phyloP scores from a whole-genome alignment of 2,888 invertebrate genomes.

The Machimus rusticus region DNA sequence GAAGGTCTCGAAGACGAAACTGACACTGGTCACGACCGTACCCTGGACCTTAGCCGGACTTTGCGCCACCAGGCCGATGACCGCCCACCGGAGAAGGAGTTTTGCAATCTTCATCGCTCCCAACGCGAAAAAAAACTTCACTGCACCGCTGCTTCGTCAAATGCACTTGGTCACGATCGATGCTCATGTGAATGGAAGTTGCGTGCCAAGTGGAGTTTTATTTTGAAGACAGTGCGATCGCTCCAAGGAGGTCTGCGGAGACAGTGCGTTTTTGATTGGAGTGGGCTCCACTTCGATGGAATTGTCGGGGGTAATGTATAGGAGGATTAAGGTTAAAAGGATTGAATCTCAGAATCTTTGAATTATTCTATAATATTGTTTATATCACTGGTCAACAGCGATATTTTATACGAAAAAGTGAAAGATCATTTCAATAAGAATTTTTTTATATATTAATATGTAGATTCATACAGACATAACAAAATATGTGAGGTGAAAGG shows the following conservation, averaged over 20 bases:
- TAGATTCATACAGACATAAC: no score
- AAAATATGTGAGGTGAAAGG: no score
- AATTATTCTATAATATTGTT: no score
- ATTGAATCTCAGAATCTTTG: no score
- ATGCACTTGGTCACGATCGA: not conserved
- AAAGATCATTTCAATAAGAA: not conserved
- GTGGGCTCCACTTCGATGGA: not conserved
- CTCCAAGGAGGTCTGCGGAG: not conserved
- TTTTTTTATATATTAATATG: no score
- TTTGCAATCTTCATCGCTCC: not conserved
- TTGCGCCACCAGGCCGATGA: not conserved
- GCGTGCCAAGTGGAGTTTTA: not conserved
- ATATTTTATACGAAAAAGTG: not conserved
- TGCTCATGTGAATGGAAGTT: not conserved
- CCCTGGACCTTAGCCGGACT: not conserved
- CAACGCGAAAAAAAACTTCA: not conserved
- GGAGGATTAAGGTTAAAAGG: not conserved
- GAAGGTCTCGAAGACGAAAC: conserved; percentile 56
- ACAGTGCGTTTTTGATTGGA: not conserved
- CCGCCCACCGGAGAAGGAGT: not conserved
- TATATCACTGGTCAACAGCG: no score
- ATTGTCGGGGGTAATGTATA: not conserved
- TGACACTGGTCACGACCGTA: conserved; percentile 52
- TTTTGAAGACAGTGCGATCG: not conserved
- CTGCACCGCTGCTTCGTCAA: not conserved